phyloP scores from a whole-genome alignment of 92 coral and sea anemone genomes.

The Bergia sp. region DNA sequence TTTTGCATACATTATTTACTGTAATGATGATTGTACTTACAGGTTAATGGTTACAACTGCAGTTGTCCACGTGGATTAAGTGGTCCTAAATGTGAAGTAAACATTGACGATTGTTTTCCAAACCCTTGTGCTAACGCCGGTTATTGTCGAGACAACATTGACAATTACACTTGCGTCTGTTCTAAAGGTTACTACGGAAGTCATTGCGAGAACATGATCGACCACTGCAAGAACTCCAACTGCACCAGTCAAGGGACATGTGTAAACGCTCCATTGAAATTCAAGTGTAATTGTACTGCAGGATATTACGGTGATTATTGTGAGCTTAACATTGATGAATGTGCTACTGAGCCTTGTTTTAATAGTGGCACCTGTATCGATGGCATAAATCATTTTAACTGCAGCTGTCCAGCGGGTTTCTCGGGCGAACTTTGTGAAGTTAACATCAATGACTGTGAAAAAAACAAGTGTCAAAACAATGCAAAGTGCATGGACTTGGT shows the following conservation, averaged over 20 bases:
- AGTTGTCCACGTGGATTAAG: conserved; percentile 52
- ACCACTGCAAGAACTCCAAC: conserved; percentile 7
- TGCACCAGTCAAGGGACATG: conserved; percentile 49
- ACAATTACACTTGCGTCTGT: conserved; percentile 58
- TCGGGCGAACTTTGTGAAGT: neutral
- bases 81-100: conserved; percentile 51
- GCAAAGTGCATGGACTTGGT: conserved; percentile 23
- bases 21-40: neutral
- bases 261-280: neutral
- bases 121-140: too few species aligned
- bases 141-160: conserved; percentile 48
- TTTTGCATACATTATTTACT: neutral
- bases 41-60: conserved; percentile 44
- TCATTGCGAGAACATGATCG: conserved; percentile 32
- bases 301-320: conserved; percentile 20
- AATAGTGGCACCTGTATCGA: conserved; percentile 24
- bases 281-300: conserved; percentile 16
- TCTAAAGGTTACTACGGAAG: conserved; percentile 50
- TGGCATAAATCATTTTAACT: neutral
- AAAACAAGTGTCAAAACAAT: conserved; percentile 7
- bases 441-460: conserved; percentile 12
- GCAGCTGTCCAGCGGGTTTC: conserved; percentile 8
- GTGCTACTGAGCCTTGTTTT: conserved; percentile 35
- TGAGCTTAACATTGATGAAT: conserved; percentile 38
- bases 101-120: conserved; percentile 60